Evolutionary conservation across 2,113 vertebrate species (phyloP), one percentile per base, ranked within the genome.

Genomic region (Myrmecophaga tridactyla): DNA sequence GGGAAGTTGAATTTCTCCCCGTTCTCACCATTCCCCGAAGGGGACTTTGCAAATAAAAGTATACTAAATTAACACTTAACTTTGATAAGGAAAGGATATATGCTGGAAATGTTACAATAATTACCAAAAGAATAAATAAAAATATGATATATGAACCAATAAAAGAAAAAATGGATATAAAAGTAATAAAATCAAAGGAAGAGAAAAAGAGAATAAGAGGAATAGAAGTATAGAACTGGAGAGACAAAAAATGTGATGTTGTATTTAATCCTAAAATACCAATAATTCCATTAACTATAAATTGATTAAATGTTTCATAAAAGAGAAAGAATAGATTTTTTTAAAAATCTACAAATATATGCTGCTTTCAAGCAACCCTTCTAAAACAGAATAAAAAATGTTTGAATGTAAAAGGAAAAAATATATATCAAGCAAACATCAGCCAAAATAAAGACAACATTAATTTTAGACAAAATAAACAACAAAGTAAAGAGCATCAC

Each of bases 321-420:
- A 78, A 65, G 46, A 89, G 21, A 92, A 88, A 92, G 62, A 69
- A 6, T 92, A 58, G 41, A n/a, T 82, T 43, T 53, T 21, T 8
- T 46, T 31, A 46, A 51, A 90, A n/a, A 48, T 23, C 67, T 75
- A 86, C 39, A 93, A 85, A 81, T 86, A 84, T 58, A 69, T 69
- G 17, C 60, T 78, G 36, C n/a, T 81, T 90, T 95, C 46, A 81
- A 93, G 46, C 85, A 58, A 48, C 27, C 12, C 80, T 73, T 18
- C 27, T 70, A 85, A 89, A 92, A 89, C 21, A 46, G 43, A 90
- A 86, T 11, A 81, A 36, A 93, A 23, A 90, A 67, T 90, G 39
- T 21, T 75, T 81, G 43, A 77, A 69, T 39, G 31, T 62, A 86
- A 86, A 86, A 92, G 23, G 8, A 43, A 67, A 36, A 85, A 90